Percentiles rank a stretch among this genome's conserved stretches.
Conservation (phyloP, 1,140 invertebrate genomes). For the Condylostylus longicornis region DNA sequence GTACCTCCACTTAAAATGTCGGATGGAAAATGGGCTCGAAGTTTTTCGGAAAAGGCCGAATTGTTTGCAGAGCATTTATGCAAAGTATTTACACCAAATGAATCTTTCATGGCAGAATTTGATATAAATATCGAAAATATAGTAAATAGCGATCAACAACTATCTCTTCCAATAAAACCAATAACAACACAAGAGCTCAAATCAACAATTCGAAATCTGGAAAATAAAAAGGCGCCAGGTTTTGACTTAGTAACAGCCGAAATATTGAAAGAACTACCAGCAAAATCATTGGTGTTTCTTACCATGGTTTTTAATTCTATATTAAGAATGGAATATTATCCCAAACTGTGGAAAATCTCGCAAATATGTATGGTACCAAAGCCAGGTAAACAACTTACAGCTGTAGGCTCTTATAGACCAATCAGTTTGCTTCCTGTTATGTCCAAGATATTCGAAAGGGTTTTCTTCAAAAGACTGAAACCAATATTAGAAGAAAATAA, state of each 20-base stretch:
- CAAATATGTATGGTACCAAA: too few species aligned
- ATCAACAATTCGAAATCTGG: conserved; percentile 8
- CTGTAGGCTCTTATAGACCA: too few species aligned
- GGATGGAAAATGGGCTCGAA: conserved; percentile 3
- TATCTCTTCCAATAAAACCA: conserved; percentile 3
- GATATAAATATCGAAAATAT: conserved; percentile 2
- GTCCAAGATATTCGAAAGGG: conserved; percentile 21
- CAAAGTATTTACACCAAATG: conserved; percentile 5
- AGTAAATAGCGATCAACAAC: conserved; percentile 3
- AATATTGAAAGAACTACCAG: conserved; percentile 6
- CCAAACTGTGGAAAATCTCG: too few species aligned
- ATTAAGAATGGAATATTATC: conserved; percentile 9
- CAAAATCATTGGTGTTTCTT: conserved; percentile 8
- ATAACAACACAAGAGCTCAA: conserved; percentile 8
- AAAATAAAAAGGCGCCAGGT: conserved; percentile 12
- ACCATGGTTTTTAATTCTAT: conserved; percentile 9
- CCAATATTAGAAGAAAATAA: conserved; percentile 7
- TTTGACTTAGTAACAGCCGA: conserved; percentile 7
- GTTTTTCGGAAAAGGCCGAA: conserved; percentile 3
- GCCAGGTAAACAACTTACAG: too few species aligned
- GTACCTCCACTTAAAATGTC: conserved; percentile 1
- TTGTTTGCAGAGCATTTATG: conserved; percentile 8
- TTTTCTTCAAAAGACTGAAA: conserved; percentile 14
- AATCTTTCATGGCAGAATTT: not conserved
- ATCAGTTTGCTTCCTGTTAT: conserved; percentile 15